A percentile compares a stretch with the other conserved stretches of the same genome.
Evolutionary conservation across 2,113 vertebrate genomes (phyloP).

Genomic region (Tursiops truncatus): DNA sequence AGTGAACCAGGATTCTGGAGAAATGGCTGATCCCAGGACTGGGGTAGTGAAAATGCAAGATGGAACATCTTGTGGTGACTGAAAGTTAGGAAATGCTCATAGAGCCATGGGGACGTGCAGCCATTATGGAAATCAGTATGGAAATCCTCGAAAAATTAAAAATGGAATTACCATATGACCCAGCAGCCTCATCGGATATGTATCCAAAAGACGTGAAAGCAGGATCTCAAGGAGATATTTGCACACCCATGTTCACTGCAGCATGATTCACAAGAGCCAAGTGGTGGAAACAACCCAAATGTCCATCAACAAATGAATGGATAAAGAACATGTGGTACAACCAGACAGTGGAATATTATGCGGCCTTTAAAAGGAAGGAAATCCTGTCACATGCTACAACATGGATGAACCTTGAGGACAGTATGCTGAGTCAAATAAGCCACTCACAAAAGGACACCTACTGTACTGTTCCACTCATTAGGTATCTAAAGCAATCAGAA

Average conservation of each 20-base stretch:
- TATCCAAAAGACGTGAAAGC: neutral
- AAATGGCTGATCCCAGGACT: neutral
- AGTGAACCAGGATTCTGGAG: neutral
- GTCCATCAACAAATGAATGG: no score
- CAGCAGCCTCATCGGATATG: neutral
- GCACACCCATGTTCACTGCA: neutral
- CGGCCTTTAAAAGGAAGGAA: neutral
- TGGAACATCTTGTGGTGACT: neutral
- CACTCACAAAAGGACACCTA: neutral
- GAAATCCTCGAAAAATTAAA: neutral
- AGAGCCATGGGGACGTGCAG: neutral
- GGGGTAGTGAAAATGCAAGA: neutral
- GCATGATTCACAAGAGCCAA: neutral
- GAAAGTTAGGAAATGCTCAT: neutral
- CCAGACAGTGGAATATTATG: neutral
- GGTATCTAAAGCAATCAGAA: neutral
- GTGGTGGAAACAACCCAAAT: neutral
- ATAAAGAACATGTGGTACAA: neutral
- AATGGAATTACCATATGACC: neutral
- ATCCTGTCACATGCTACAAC: neutral
- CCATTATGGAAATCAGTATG: neutral
- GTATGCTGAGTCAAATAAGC: neutral
- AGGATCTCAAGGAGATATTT: neutral
- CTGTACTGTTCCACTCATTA: neutral
- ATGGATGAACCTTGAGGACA: neutral